Conservation (phyloP, 1,140 invertebrate species). For the Eriocheir sinensis region DNA sequence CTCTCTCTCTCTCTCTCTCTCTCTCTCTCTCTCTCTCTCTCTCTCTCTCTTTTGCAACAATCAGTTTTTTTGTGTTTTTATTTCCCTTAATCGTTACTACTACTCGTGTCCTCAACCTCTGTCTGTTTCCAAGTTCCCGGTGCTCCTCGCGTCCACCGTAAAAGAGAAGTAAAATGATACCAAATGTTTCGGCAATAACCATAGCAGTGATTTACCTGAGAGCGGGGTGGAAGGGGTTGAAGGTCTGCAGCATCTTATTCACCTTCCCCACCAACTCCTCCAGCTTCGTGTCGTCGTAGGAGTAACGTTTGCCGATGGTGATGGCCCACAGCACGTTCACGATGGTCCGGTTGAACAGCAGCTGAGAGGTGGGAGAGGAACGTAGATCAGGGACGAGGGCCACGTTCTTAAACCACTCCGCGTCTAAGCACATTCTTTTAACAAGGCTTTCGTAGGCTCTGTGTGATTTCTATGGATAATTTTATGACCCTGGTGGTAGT, state of each 20-base stretch:
- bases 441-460: background rate
- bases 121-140: background rate
- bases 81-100: too few relatives aligned
- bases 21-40: background rate
- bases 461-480: background rate
- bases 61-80: too few relatives aligned
- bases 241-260: conserved; percentile 56
- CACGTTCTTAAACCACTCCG: too few relatives aligned
- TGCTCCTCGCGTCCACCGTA: background rate
- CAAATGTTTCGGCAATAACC: too few relatives aligned
- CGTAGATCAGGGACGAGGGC: background rate
- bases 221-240: conserved; percentile 61
- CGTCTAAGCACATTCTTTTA: too few relatives aligned
- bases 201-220: conserved; percentile 57
- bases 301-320: conserved; percentile 63
- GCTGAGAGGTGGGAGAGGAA: conserved; percentile 4
- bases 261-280: conserved; percentile 54
- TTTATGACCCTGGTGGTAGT: background rate
- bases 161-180: background rate
- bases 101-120: too few relatives aligned
- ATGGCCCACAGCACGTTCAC: conserved; percentile 75
- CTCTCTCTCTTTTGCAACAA: too few relatives aligned
- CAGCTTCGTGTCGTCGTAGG: conserved; percentile 48
- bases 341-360: conserved; percentile 68
- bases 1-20: conserved; percentile 1